Conservation (phyloP, 2,888 invertebrate genomes). For the Stenoptilia bipunctidactyla region DNA sequence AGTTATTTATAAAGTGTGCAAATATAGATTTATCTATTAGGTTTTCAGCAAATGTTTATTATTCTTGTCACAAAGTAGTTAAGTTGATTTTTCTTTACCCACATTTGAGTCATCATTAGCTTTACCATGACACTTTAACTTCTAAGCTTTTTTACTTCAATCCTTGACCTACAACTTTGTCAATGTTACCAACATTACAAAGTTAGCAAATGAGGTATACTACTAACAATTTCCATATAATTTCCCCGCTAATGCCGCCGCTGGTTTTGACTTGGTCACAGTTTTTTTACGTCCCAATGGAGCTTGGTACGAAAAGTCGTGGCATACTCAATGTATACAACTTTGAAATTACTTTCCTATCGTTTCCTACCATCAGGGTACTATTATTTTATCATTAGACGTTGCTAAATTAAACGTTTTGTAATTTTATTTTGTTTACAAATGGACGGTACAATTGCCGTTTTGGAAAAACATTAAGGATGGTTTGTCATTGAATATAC, state of each 20-base stretch:
- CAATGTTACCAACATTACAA: conserved; percentile 21
- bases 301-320: conserved; percentile 50
- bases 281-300: conserved; percentile 47
- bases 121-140: too few relatives aligned
- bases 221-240: conserved; percentile 33
- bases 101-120: too few relatives aligned
- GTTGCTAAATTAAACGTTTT: conserved; percentile 16
- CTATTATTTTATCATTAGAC: conserved; percentile 67
- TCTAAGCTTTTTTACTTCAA: background rate
- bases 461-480: too few relatives aligned
- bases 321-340: conserved; percentile 35
- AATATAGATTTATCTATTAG: too few relatives aligned
- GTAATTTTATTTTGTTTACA: background rate
- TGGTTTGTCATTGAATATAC: too few relatives aligned
- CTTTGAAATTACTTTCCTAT: conserved; percentile 68
- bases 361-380: conserved; percentile 55
- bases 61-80: too few relatives aligned
- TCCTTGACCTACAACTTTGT: background rate
- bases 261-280: conserved; percentile 39
- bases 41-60: too few relatives aligned
- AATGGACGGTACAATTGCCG: background rate
- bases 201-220: conserved; percentile 31
- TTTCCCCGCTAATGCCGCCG: conserved; percentile 34
- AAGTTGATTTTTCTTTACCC: too few relatives aligned
- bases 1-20: too few relatives aligned